Base-by-base conservation (phyloP, 1,140 invertebrate species). In the Drosophila athabasca region DNA sequence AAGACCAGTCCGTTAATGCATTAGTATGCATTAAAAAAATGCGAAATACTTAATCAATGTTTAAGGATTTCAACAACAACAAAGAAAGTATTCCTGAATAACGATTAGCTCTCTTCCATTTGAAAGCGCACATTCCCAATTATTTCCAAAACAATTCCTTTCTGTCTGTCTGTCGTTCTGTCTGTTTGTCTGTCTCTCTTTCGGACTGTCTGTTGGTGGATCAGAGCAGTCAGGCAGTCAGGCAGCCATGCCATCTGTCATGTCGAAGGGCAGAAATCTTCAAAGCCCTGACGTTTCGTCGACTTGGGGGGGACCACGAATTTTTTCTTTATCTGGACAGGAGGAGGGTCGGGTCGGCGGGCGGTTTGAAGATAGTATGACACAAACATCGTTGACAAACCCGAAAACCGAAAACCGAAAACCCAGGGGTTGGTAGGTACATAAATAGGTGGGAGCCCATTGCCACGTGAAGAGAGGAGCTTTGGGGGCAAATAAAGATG, bases 231-330 rank as follows among this genome's bases (percentile, higher is more conserved):
- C 26, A 57, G 26, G 6, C 26, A 29, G 26, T 6, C 26, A 29
- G 29, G 7, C 29, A 29, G 55, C 57, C 55, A 50, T 66, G 44
- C 66, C 67, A 78, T 78, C 72, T 78, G 76, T 78, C 76, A 78
- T 78, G 75, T 78, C 71, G 71, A 78, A 65, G 66, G 22, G 71
- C 67, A 69, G 50, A 77, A 74, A 69, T 77, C 75, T 39, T 39
- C 11, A 39, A 39, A 39, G 35, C 35, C 35, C 35, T 39, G 35
- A 13, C 35, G 11, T 39, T 13, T 13, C 13, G 35, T 39, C 11
- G 35, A 39, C 35, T 39, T 39, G 35, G 13, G 4, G 31, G 35
- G 35, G 35, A 60, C 44, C 35, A 46, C 55, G 49, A 72, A 59
- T 17, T 31, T 44, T 22, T 19, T 22, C 52, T 22, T 67, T 67